Base-by-base conservation (phyloP, 2,113 vertebrate species). In the Balaeniceps rex region DNA sequence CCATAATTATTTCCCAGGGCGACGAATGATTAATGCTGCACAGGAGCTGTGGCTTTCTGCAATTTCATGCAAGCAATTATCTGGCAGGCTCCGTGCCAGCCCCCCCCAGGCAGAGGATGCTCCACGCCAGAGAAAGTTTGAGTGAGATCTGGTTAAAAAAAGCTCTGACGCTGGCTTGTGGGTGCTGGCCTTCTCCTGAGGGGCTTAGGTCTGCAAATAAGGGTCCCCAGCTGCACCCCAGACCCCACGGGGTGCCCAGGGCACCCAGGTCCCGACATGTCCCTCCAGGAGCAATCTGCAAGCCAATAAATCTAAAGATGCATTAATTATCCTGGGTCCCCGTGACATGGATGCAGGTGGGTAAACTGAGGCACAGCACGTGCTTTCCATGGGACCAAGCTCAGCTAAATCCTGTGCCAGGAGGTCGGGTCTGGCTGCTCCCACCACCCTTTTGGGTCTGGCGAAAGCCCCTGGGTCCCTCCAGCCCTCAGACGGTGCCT, bases 1-100 rank as follows among this genome's bases (percentile, higher is more conserved):
- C 58, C 7, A 38, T 69, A 77, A 83, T 96, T 88, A 94, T 52
- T 93, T 95, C 95, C 90, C 92, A 60, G 79, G 86, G 88, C 2
- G 58, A 72, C 75, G 13, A 49, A 18, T 83, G 58, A 92, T 95
- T 93, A 84, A 96, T 96, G 95, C 92, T 14, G 61, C 90, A 94
- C 94, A 42, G 92, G 92, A 94, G 87, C 89, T 18, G 87, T 12
- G 5, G 81, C 92, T 97, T 91, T 83, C 94, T 96, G 95, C 94
- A 95, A 84, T 91, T 74, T 95, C 95, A 91, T 87, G 65, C 87
- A 3, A 85, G 95, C 84, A 75, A 63, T 93, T 70, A 52, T 47
- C 72, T 42, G 60, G 46, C 83, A 70, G 77, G n/a, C 74, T 60
- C 69, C 2, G 14, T 2, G 34, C 82, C 3, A 6, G 7, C 28